Percentiles rank a stretch among this genome's conserved stretches.
phyloP scores from a whole-genome alignment of 2,113 vertebrate species.

The Ahaetulla prasina region DNA sequence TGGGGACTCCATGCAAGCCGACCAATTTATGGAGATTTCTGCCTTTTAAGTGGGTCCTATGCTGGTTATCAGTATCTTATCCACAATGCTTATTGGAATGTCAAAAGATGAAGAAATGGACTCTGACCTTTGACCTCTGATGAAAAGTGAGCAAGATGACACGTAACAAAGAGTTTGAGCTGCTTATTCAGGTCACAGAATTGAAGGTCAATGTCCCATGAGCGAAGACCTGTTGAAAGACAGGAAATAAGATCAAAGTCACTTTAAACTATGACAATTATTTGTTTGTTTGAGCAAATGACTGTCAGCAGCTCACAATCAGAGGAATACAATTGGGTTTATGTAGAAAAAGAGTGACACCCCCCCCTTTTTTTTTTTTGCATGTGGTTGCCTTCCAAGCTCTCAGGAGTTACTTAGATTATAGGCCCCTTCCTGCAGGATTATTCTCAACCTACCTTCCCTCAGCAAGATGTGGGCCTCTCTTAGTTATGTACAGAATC shows the following conservation, averaged over 20 bases:
- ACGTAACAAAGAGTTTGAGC: slow-evolving; percentile 83
- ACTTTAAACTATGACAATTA: background rate
- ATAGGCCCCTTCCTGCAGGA: background rate
- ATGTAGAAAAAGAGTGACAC: background rate
- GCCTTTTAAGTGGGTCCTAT: background rate
- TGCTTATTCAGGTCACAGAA: slow-evolving; percentile 86
- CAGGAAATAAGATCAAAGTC: background rate
- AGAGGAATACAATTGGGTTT: background rate
- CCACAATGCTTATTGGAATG: background rate
- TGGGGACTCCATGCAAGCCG: background rate
- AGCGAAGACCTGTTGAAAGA: slow-evolving; percentile 77
- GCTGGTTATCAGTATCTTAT: background rate
- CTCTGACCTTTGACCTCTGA: slow-evolving; percentile 90
- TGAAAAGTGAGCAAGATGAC: slow-evolving; percentile 92
- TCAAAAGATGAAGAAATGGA: background rate
- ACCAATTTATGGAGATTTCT: background rate
- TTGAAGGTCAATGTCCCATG: slow-evolving; percentile 79
- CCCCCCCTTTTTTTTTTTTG: background rate
- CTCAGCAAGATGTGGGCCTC: background rate
- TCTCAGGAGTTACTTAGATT: background rate
- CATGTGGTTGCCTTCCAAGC: background rate
- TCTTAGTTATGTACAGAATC: background rate
- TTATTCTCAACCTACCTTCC: background rate
- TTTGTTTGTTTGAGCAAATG: background rate
- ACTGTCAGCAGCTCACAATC: background rate